A percentile compares a stretch with the other conserved stretches of the same genome.
These are phyloP conservation scores for Cecropterus lyciades DNA, from an alignment of 1,140 invertebrate species.

Conservation along the genomic window DNA sequence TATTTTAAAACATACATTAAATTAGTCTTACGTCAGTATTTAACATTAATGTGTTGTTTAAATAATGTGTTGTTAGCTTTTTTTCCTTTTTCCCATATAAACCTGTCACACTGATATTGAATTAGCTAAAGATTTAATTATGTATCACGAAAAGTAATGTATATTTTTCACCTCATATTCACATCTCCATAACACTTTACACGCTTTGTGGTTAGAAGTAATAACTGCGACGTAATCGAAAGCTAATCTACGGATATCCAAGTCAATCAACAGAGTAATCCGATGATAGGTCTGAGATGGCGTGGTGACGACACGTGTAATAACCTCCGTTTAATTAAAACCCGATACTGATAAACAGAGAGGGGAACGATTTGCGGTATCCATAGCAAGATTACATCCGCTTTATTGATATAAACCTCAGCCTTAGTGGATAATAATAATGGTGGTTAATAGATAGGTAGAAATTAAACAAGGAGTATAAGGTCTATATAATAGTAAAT, in stretches of 20 bases:
- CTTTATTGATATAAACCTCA: constrained; percentile 6
- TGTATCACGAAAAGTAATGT: too few species aligned
- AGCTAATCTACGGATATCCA: constrained; percentile 6
- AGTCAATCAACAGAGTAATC: constrained; percentile 30
- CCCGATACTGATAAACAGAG: constrained; percentile 45
- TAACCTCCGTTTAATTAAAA: constrained; percentile 62
- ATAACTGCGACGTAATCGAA: constrained; percentile 1
- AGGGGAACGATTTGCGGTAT: constrained; percentile 12
- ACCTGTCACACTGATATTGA: too few species aligned
- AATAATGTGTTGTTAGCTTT: too few species aligned
- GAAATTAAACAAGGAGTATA: too few species aligned
- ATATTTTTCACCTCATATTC: too few species aligned
- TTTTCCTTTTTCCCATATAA: too few species aligned
- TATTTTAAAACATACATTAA: too few species aligned
- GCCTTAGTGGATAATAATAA: neutral
- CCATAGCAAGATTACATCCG: constrained; percentile 16
- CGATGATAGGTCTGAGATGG: constrained; percentile 36
- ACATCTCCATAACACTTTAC: neutral
- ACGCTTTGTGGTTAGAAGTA: neutral
- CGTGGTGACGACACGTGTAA: constrained; percentile 42
- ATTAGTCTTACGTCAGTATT: too few species aligned
- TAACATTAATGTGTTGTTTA: too few species aligned
- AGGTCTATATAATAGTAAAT: too few species aligned
- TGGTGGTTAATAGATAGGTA: too few species aligned
- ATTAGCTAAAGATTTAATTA: too few species aligned